Percentiles rank a stretch among this genome's conserved stretches.
Conservation (phyloP, 35 echinoderm and acorn worm genomes). For the Lytechinus variegatus region DNA sequence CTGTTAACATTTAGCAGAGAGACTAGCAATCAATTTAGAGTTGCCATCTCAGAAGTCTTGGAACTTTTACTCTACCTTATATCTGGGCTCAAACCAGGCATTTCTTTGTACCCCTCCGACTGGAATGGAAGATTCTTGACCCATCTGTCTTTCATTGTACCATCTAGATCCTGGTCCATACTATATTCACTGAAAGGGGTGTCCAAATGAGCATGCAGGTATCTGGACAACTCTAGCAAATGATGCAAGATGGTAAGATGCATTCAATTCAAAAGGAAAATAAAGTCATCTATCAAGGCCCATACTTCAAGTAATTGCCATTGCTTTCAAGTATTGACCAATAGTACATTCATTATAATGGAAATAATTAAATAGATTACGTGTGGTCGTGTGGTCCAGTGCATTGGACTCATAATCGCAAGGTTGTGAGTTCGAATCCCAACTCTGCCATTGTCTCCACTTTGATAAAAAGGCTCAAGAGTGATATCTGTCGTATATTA, state of each 20-base stretch:
- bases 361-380: too few species aligned
- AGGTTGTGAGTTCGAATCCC: too few species aligned
- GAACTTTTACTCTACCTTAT: slow-evolving; percentile 70
- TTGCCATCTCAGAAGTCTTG: not conserved
- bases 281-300: not conserved
- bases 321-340: not conserved
- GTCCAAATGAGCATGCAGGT: slow-evolving; percentile 83
- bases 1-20: not conserved
- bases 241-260: not conserved
- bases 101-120: slow-evolving; percentile 71
- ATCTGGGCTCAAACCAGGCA: slow-evolving; percentile 87
- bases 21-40: not conserved
- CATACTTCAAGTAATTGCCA: not conserved
- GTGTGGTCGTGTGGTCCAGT: too few species aligned
- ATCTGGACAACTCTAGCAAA: slow-evolving; percentile 80
- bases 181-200: slow-evolving; percentile 70
- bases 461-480: too few species aligned
- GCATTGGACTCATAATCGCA: too few species aligned
- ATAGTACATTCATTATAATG: not conserved
- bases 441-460: too few species aligned
- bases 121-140: slow-evolving; percentile 79
- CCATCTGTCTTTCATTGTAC: slow-evolving; percentile 85
- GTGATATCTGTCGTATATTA: too few species aligned
- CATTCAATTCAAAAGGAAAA: not conserved
- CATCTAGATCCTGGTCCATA: slow-evolving; percentile 72